Evolutionary conservation across 2,113 vertebrate genomes (phyloP).

Genomic region (Odobenus rosmarus): DNA sequence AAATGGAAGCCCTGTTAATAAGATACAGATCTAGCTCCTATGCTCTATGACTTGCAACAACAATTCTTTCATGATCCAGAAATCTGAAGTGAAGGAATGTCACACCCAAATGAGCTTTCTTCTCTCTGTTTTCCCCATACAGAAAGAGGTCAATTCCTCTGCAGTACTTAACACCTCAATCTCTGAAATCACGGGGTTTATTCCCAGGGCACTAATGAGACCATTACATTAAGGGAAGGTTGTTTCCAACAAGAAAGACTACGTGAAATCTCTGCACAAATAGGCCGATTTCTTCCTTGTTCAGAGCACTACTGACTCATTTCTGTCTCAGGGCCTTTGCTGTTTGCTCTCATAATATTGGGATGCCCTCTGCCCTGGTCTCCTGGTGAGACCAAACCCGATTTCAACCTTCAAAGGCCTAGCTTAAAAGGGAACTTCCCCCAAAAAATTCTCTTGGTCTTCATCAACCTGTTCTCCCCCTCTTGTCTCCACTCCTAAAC

Average conservation of each 20-base stretch:
- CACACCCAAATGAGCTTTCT: not conserved
- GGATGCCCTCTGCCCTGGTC: not conserved
- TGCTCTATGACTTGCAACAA: not conserved
- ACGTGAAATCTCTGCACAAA: not conserved
- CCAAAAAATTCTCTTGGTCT: not conserved
- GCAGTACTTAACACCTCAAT: not conserved
- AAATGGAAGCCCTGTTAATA: conserved; percentile 35
- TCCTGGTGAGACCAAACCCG: conserved; percentile 4
- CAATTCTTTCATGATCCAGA: not conserved
- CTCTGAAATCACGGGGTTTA: not conserved
- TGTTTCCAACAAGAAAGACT: conserved; percentile 18
- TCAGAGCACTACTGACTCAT: not conserved
- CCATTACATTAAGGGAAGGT: not conserved
- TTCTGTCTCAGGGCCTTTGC: not conserved
- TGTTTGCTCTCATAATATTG: not conserved
- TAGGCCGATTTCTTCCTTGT: not conserved
- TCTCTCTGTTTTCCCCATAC: not conserved
- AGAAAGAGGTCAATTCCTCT: not conserved
- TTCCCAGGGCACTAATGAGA: conserved; percentile 16
- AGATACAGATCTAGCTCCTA: not conserved
- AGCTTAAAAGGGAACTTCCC: not conserved
- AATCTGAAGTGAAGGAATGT: conserved; percentile 3
- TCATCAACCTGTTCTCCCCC: not conserved
- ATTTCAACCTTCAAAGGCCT: not conserved
- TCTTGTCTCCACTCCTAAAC: not conserved